Percentiles rank a stretch among this genome's conserved stretches.
These are phyloP conservation scores for Sebastes diploproa DNA, from an alignment of 2,797 vertebrate genomes.

Conservation along the genomic window DNA sequence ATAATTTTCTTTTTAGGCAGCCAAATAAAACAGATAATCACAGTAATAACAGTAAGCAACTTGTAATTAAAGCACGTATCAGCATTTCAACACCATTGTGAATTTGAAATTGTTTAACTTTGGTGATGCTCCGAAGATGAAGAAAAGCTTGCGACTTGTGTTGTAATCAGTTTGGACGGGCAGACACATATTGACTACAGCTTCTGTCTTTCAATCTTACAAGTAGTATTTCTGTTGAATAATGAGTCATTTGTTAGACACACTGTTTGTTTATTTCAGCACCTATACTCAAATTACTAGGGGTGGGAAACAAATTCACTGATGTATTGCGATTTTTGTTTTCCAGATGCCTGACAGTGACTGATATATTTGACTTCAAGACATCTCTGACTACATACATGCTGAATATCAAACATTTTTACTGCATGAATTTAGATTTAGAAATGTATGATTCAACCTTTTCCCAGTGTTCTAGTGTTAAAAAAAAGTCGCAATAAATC, in stretches of 20 bases:
- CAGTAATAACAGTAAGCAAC: neutral
- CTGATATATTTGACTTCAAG: too few relatives aligned
- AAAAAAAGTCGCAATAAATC: too few relatives aligned
- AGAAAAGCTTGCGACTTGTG: neutral
- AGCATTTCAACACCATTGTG: neutral
- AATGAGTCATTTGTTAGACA: neutral
- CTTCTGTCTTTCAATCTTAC: neutral
- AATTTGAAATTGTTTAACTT: neutral
- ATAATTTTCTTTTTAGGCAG: neutral
- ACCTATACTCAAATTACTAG: neutral
- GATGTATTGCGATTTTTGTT: too few relatives aligned
- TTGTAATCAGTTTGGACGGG: neutral
- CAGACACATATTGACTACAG: neutral
- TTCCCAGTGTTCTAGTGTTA: too few relatives aligned
- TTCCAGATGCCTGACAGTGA: too few relatives aligned
- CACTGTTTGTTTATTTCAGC: neutral
- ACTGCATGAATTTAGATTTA: too few relatives aligned
- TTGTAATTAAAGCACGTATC: conserved; percentile 6
- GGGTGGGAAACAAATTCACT: too few relatives aligned
- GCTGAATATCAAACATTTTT: too few relatives aligned
- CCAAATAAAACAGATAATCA: neutral
- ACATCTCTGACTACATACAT: too few relatives aligned
- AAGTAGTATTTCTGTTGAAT: neutral
- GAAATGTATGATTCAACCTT: too few relatives aligned
- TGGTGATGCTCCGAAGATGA: neutral